Percentiles rank a stretch among this genome's conserved stretches.
phyloP scores from a whole-genome alignment of 2,888 invertebrate species.

The Melieria picta region DNA sequence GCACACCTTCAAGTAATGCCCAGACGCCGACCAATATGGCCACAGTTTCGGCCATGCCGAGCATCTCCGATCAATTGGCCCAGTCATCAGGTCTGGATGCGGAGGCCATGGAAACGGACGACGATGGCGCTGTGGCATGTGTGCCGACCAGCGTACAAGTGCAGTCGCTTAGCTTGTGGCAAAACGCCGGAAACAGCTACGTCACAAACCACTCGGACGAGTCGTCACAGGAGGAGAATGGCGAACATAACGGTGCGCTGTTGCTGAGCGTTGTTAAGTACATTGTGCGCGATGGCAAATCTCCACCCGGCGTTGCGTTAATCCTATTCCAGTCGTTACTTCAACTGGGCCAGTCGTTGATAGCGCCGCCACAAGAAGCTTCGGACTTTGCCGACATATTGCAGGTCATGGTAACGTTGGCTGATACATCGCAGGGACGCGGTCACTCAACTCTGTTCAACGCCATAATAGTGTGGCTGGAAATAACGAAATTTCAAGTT shows the following conservation, averaged over 20 bases:
- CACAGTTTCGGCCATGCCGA: conserved; percentile 65
- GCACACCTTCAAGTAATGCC: conserved; percentile 68
- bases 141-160: conserved; percentile 39
- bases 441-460: conserved; percentile 85
- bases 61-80: conserved; percentile 63
- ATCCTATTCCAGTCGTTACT: conserved; percentile 78
- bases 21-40: conserved; percentile 69
- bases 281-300: conserved; percentile 74
- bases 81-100: conserved; percentile 55
- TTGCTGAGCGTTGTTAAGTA: conserved; percentile 77
- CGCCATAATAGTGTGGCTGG: conserved; percentile 83
- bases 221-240: conserved; percentile 57
- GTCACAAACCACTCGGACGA: conserved; percentile 65
- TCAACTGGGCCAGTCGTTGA: conserved; percentile 75
- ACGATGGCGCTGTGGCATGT: conserved; percentile 62
- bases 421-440: conserved; percentile 78
- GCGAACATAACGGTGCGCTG: conserved; percentile 75
- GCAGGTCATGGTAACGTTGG: conserved; percentile 81
- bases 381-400: conserved; percentile 83
- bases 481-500: conserved; percentile 71
- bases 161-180: conserved; percentile 59
- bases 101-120: conserved; percentile 66
- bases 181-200: conserved; percentile 62
- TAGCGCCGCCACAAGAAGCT: conserved; percentile 73
- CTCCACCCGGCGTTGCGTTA: conserved; percentile 47